These are phyloP conservation scores for Therioaphis trifolii DNA, from an alignment of 2,888 invertebrate species.

Conservation along the genomic window DNA sequence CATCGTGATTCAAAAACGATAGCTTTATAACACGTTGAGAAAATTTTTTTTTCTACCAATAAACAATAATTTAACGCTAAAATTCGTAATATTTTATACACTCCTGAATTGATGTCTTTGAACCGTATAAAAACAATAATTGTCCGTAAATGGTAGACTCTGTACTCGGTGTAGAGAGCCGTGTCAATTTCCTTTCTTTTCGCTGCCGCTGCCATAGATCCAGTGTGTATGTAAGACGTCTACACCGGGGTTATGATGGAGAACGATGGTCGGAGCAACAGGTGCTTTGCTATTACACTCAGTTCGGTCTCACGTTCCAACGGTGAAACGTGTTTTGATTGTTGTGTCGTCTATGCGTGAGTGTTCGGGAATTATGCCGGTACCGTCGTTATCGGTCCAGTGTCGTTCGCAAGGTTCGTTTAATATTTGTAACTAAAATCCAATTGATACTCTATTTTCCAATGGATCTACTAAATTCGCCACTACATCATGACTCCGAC, in stretches of 20 bases:
- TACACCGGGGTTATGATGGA: constrained; percentile 44
- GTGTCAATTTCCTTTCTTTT: constrained; percentile 55
- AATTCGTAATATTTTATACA: too few relatives aligned
- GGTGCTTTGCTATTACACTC: constrained; percentile 42
- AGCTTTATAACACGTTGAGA: too few relatives aligned
- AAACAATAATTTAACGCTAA: too few relatives aligned
- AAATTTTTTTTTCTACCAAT: too few relatives aligned
- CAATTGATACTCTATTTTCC: background rate
- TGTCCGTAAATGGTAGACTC: too few relatives aligned
- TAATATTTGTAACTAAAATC: background rate
- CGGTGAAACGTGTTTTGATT: constrained; percentile 57
- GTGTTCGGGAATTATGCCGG: constrained; percentile 51
- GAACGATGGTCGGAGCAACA: constrained; percentile 60
- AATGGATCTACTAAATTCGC: constrained; percentile 30
- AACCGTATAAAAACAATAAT: too few relatives aligned
- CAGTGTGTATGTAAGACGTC: constrained; percentile 40
- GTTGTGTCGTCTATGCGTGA: constrained; percentile 32
- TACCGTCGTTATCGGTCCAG: constrained; percentile 27
- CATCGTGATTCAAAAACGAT: too few relatives aligned
- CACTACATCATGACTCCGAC: background rate
- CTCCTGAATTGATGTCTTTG: too few relatives aligned
- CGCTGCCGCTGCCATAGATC: constrained; percentile 26
- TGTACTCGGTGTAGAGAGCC: background rate
- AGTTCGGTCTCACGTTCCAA: constrained; percentile 55
- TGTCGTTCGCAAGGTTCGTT: constrained; percentile 25